Conservation (phyloP, 2,888 invertebrate genomes). For the Marasmarcha lunaedactyla region DNA sequence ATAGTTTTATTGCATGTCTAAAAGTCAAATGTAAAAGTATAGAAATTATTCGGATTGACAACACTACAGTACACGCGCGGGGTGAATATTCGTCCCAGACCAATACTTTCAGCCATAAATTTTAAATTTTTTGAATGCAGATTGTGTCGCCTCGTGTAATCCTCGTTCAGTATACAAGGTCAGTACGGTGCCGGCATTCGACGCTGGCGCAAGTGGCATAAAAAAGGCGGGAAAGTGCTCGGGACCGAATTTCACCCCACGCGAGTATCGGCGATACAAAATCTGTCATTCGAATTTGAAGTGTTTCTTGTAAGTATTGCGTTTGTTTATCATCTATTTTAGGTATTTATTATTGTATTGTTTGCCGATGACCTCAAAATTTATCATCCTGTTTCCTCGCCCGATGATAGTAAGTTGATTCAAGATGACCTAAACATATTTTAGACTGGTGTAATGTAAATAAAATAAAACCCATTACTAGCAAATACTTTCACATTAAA, state of each 20-base stretch:
- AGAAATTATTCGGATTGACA: background rate
- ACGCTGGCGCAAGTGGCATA: background rate
- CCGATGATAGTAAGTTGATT: too few relatives aligned
- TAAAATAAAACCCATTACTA: too few relatives aligned
- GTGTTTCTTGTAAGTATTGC: slow-evolving; percentile 1
- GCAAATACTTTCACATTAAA: too few relatives aligned
- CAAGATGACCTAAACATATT: too few relatives aligned
- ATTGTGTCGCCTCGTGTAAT: slow-evolving; percentile 1
- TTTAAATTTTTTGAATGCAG: background rate
- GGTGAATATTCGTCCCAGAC: slow-evolving; percentile 4
- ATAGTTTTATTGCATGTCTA: too few relatives aligned
- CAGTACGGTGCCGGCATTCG: slow-evolving; percentile 1
- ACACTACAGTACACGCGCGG: slow-evolving; percentile 2
- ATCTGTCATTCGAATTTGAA: background rate
- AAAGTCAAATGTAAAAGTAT: slow-evolving; percentile 1
- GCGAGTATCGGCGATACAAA: slow-evolving; percentile 1
- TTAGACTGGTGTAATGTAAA: too few relatives aligned
- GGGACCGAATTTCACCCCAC: slow-evolving; percentile 4
- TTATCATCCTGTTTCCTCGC: too few relatives aligned
- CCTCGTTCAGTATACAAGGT: slow-evolving; percentile 3
- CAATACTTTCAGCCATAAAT: background rate
- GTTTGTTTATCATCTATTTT: slow-evolving; percentile 1
- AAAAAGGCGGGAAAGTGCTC: slow-evolving; percentile 2
- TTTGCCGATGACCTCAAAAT: too few relatives aligned
- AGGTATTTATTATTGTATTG: background rate